These are phyloP conservation scores for Carassius carassius DNA, from an alignment of 2,113 vertebrate species.

Conservation along the genomic window DNA sequence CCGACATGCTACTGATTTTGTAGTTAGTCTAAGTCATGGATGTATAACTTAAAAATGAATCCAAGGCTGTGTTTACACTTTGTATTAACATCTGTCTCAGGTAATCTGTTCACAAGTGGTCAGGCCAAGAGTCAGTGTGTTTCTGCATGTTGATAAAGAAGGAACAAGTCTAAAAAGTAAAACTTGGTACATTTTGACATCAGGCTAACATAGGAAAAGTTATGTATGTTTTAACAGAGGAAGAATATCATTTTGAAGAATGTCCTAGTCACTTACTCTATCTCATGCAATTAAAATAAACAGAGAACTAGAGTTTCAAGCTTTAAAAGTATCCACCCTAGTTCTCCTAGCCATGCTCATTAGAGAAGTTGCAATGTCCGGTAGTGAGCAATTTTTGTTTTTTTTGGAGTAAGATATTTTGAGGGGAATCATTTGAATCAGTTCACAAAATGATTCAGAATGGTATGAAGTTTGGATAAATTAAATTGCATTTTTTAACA, in stretches of 20 bases:
- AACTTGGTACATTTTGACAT: background rate
- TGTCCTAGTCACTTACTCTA: too few species aligned
- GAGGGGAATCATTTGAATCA: background rate
- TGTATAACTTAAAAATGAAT: background rate
- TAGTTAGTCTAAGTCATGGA: background rate
- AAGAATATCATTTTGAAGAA: too few species aligned
- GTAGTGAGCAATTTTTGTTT: too few species aligned
- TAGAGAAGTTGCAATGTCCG: background rate
- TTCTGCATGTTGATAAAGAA: background rate
- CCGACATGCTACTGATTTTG: background rate
- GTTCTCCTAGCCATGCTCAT: too few species aligned
- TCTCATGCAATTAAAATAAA: too few species aligned
- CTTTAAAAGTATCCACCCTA: too few species aligned
- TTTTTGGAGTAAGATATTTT: background rate
- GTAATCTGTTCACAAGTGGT: background rate
- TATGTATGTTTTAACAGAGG: too few species aligned
- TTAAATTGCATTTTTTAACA: too few species aligned
- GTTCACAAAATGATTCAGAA: background rate
- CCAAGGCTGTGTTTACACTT: background rate
- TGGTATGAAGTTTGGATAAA: background rate
- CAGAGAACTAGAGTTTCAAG: too few species aligned
- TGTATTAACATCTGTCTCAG: background rate
- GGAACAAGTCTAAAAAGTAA: background rate
- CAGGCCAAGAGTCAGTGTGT: background rate
- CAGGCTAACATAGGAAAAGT: too few species aligned